phyloP scores from a whole-genome alignment of 2,797 vertebrate species.

The Sebastes taczanowskii region DNA sequence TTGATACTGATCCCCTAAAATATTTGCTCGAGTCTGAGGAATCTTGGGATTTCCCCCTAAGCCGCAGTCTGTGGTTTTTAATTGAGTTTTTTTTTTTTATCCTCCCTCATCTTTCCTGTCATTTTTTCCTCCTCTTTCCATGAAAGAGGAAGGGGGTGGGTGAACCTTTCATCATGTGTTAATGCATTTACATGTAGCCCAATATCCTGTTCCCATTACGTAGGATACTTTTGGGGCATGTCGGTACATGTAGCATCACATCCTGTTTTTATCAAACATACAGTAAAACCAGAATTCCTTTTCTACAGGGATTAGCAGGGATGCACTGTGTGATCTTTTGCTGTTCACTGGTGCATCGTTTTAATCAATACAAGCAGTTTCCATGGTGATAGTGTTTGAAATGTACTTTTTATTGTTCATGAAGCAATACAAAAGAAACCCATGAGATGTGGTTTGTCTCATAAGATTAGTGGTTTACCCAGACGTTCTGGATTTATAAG shows the following conservation, averaged over 20 bases:
- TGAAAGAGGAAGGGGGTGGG: neutral
- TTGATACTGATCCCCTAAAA: conserved; percentile 51
- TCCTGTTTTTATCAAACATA: conserved; percentile 14
- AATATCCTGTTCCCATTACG: conserved; percentile 26
- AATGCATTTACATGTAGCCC: conserved; percentile 5
- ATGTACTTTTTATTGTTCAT: conserved; percentile 7
- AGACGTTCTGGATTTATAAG: neutral
- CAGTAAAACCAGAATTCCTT: neutral
- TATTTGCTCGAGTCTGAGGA: conserved; percentile 50
- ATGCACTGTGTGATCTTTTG: conserved; percentile 9
- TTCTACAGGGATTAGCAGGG: neutral
- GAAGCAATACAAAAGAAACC: conserved; percentile 2
- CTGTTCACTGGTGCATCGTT: neutral
- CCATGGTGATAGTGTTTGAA: conserved; percentile 33
- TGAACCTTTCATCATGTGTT: conserved; percentile 19
- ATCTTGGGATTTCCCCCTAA: conserved; percentile 60
- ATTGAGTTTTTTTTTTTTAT: conserved; percentile 35
- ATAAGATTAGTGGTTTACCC: conserved; percentile 12
- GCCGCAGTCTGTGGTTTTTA: conserved; percentile 54
- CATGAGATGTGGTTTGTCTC: neutral
- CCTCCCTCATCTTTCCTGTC: conserved; percentile 7
- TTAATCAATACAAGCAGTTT: conserved; percentile 17
- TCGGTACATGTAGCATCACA: neutral
- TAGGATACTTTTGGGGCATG: conserved; percentile 1
- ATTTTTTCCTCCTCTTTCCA: neutral